These are phyloP conservation scores for Matsumurasca onukii DNA, from an alignment of 1,140 invertebrate genomes.

Conservation along the genomic window DNA sequence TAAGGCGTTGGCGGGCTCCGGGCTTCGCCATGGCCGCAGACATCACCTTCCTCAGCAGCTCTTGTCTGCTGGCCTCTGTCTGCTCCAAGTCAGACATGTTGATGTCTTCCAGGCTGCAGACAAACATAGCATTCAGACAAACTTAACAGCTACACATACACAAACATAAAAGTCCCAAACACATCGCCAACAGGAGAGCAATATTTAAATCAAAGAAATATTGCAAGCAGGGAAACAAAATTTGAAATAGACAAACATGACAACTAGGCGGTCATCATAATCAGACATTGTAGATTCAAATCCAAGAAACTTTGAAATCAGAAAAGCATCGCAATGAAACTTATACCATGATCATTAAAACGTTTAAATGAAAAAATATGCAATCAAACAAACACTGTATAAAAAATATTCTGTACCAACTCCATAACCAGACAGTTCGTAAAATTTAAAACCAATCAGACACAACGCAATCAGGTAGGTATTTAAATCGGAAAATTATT, in stretches of 20 bases:
- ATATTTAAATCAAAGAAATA: neutral
- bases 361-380: too few species aligned
- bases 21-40: slow-evolving; percentile 51
- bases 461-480: too few species aligned
- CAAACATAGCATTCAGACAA: neutral
- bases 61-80: slow-evolving; percentile 32
- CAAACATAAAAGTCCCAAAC: neutral
- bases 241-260: neutral
- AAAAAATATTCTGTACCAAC: too few species aligned
- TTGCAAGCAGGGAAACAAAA: neutral
- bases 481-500: too few species aligned
- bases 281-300: neutral
- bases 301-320: too few species aligned
- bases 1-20: slow-evolving; percentile 46
- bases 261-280: neutral
- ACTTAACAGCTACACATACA: neutral
- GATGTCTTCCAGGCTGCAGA: slow-evolving; percentile 11
- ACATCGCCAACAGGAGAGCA: neutral
- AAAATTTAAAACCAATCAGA: too few species aligned
- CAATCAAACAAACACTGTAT: too few species aligned
- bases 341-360: too few species aligned
- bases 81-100: neutral
- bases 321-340: too few species aligned
- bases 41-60: slow-evolving; percentile 47
- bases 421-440: too few species aligned